A percentile compares a stretch with the other conserved stretches of the same genome.
These are phyloP conservation scores for Pachyuromys duprasi DNA, from an alignment of 2,797 vertebrate genomes.

Conservation along the genomic window DNA sequence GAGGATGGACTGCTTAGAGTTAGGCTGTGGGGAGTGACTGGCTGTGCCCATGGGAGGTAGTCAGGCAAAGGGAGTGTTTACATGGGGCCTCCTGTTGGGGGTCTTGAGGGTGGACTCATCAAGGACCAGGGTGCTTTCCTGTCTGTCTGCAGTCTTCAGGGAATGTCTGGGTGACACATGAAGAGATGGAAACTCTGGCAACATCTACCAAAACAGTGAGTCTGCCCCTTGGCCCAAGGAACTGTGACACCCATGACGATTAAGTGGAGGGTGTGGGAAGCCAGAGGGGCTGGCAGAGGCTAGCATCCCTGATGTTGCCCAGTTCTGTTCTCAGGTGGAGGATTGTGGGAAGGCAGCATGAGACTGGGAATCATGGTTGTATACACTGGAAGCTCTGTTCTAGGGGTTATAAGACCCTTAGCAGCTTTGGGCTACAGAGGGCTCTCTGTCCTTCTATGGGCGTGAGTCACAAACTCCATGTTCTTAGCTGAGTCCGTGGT, in stretches of 20 bases:
- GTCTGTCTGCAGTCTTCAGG: conserved; percentile 93
- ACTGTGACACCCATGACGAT: neutral
- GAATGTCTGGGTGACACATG: conserved; percentile 99
- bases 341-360: neutral
- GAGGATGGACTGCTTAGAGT: neutral
- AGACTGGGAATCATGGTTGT: neutral
- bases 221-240: conserved; percentile 74
- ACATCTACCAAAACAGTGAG: conserved; percentile 97
- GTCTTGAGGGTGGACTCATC: neutral
- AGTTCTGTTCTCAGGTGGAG: neutral
- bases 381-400: neutral
- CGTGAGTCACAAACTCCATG: neutral
- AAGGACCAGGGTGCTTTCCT: conserved; percentile 72
- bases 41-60: neutral
- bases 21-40: neutral
- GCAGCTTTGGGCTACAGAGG: neutral
- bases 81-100: neutral
- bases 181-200: conserved; percentile 98
- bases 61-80: neutral
- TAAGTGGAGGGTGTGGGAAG: neutral
- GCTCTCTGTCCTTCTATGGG: too few species aligned
- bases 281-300: neutral
- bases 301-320: neutral
- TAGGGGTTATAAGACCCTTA: too few species aligned
- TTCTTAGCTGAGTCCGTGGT: neutral